A percentile compares a stretch with the other conserved stretches of the same genome.
Evolutionary conservation across 1,140 invertebrate species (phyloP).

Genomic region (Papilio polytes): DNA sequence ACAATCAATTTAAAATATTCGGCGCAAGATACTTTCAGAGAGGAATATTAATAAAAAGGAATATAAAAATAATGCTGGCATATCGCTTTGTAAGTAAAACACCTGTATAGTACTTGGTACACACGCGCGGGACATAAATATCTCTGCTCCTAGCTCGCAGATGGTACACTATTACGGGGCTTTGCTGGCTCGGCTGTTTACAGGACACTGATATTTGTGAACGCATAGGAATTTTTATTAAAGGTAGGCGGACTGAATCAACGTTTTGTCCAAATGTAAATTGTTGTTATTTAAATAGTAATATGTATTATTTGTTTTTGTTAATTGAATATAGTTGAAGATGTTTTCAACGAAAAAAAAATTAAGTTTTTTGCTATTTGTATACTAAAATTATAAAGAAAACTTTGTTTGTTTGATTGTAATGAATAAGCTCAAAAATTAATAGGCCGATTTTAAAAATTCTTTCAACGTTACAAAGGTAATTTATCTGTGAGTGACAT

Average conservation of each 20-base stretch:
- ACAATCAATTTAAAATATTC: not conserved
- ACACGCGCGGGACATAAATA: conserved; percentile 1
- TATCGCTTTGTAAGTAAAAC: not conserved
- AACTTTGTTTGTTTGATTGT: too few species aligned
- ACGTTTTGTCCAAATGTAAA: not conserved
- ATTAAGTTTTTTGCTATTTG: too few species aligned
- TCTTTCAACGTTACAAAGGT: too few species aligned
- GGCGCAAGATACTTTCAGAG: not conserved
- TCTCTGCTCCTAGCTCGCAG: not conserved
- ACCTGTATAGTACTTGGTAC: not conserved
- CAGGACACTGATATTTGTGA: not conserved
- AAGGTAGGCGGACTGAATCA: not conserved
- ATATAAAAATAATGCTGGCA: not conserved
- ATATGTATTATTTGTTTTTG: too few species aligned
- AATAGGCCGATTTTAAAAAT: too few species aligned
- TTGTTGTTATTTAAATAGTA: too few species aligned
- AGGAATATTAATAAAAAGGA: not conserved
- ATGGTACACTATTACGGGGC: not conserved
- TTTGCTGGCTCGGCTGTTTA: conserved; percentile 3
- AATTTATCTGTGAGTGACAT: too few species aligned
- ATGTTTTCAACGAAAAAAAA: too few species aligned
- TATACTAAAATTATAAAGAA: too few species aligned
- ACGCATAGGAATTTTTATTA: conserved; percentile 5
- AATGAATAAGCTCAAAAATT: too few species aligned
- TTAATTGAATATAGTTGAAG: too few species aligned